These are phyloP conservation scores for Numenius phaeopus DNA, from an alignment of 2,797 vertebrate species.

Conservation along the genomic window DNA sequence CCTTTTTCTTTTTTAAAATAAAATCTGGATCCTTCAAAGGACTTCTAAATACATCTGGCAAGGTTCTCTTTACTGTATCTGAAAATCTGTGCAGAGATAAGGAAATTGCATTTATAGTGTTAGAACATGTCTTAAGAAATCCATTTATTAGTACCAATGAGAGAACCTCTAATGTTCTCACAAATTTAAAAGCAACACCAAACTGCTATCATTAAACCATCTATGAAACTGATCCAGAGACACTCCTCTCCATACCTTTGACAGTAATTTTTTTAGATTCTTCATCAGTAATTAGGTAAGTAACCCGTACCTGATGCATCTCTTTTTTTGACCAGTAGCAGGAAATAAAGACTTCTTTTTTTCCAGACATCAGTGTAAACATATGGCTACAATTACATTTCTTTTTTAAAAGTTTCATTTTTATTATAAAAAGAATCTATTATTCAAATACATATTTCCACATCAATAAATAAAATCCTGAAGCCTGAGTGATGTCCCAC, in stretches of 20 bases:
- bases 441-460: background rate
- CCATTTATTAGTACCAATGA: background rate
- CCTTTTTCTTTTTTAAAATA: background rate
- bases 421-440: background rate
- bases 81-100: background rate
- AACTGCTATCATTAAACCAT: background rate
- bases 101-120: background rate
- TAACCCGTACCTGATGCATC: rapidly evolving
- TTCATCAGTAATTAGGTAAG: background rate
- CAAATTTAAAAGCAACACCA: background rate
- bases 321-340: background rate
- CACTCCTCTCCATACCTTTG: background rate
- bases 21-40: background rate
- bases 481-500: background rate
- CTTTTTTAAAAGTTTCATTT: background rate
- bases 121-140: background rate
- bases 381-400: background rate
- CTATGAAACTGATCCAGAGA: background rate
- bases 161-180: background rate
- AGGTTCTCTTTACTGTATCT: background rate
- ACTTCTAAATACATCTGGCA: background rate
- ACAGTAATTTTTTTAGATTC: background rate
- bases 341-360: background rate
- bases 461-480: background rate
- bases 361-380: background rate